Conservation (phyloP, 2,113 vertebrate genomes). For the Hipposideros armiger region DNA sequence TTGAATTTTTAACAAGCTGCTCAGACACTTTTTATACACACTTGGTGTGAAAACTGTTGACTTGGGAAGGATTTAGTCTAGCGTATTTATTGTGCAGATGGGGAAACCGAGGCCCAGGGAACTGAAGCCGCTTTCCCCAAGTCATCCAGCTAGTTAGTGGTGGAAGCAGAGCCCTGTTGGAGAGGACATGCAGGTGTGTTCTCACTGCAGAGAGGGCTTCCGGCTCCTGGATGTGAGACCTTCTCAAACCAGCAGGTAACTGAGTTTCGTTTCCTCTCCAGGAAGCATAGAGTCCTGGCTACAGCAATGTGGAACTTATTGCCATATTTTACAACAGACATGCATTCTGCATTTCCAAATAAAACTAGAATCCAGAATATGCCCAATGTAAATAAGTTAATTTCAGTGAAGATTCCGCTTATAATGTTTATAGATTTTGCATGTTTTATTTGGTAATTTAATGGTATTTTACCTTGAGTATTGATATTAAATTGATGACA, state of each 20-base stretch:
- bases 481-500: conserved; percentile 17
- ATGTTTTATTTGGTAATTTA: conserved; percentile 43
- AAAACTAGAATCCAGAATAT: conserved; percentile 32
- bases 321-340: conserved; percentile 65
- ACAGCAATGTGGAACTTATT: neutral
- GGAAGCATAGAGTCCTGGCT: neutral
- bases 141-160: neutral
- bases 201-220: neutral
- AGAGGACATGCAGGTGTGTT: neutral
- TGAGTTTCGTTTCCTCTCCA: neutral
- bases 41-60: neutral
- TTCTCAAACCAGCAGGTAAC: neutral
- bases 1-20: neutral
- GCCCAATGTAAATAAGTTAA: conserved; percentile 66
- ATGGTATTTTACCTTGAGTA: conserved; percentile 56
- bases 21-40: neutral
- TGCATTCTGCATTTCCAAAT: conserved; percentile 57
- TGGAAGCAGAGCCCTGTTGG: neutral
- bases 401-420: conserved; percentile 49
- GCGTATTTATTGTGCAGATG: neutral
- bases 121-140: neutral
- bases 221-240: neutral
- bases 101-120: neutral
- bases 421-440: conserved; percentile 29
- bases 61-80: neutral